Conservation (phyloP, 2,888 invertebrate species). For the Hypomecis punctinalis region DNA sequence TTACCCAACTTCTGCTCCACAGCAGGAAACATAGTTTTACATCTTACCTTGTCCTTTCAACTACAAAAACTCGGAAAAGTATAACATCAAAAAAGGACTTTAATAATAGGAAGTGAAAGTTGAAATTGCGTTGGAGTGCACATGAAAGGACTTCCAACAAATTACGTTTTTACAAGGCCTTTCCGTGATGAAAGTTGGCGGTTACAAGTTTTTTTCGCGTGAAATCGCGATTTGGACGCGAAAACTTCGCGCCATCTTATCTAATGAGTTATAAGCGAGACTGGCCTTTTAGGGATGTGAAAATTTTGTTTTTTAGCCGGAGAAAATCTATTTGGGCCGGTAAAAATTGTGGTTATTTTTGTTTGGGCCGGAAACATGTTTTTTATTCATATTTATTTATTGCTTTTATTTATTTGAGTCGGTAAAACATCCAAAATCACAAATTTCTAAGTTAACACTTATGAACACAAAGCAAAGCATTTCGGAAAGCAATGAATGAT, state of each 20-base stretch:
- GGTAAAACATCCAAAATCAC: no score
- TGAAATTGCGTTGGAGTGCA: conserved; percentile 15
- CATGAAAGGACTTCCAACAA: conserved; percentile 43
- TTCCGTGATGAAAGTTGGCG: conserved; percentile 51
- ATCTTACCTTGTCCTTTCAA: not conserved
- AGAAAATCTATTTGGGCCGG: not conserved
- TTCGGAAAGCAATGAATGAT: no score
- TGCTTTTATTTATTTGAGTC: no score
- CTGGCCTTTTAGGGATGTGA: conserved; percentile 40
- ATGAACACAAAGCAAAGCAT: no score
- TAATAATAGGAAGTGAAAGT: conserved; percentile 8
- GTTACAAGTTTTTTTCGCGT: conserved; percentile 37
- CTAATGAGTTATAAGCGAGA: conserved; percentile 56
- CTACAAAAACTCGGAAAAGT: conserved; percentile 5
- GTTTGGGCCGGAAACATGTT: no score
- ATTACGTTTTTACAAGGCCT: conserved; percentile 59
- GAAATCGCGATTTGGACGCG: conserved; percentile 38
- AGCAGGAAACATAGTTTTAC: conserved; percentile 24
- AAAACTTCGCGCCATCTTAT: conserved; percentile 49
- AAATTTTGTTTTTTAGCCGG: conserved; percentile 5
- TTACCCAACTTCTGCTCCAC: not conserved
- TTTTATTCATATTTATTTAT: no score
- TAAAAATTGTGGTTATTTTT: not conserved
- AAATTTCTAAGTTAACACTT: no score
- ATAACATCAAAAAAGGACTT: conserved; percentile 10